Base-by-base conservation (phyloP, 1,140 invertebrate species). In the Drosophila mayri region DNA sequence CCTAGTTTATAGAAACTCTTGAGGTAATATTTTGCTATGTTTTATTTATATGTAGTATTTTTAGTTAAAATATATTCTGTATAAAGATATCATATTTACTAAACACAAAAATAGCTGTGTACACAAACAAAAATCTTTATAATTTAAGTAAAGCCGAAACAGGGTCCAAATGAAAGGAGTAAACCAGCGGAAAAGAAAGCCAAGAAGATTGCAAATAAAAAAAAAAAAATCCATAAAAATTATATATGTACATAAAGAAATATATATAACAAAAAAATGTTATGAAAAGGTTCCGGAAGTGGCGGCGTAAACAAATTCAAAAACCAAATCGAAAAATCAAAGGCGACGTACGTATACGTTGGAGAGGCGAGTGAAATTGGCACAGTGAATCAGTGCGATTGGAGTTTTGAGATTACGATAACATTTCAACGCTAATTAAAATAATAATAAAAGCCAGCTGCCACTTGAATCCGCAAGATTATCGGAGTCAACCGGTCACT, bases 371-470 rank as follows among this genome's bases (percentile, higher is more conserved):
- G 32, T 47, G 57, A 66, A 55, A 54, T 82, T 73, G 67, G 62
- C 68, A 66, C 73, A 78, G 74, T 49, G 74, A 74, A 49, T 63
- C 57, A 64, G 32, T 60, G 59, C 41, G 25, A 28, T 12, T 49
- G 52, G 59, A 49, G 28, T 54, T 25, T 46, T 40, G 38, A 25
- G 43, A 88, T 88, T 84, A 80, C 76, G 76, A 76, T 77, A 79
- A 77, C 68, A 79, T 87, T 87, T 84, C 52, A 80, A 84, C 84
- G 84, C 84, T 87, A 87, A 87, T 87, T 87, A 87, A 74, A 87
- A 87, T 88, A 87, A 86, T 78, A 86, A 86, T 81, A 82, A 88
- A 83, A 76, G 57, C 83, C 83, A 88, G 79, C 60, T 87, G 84
- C 67, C 84, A 87, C 84, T 87, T 65, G 63, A 87, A 78, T 46